A percentile compares a stretch with the other conserved stretches of the same genome.
phyloP scores from a whole-genome alignment of 35 echinoderm and acorn worm genomes.

The Heliocidaris erythrogramma region DNA sequence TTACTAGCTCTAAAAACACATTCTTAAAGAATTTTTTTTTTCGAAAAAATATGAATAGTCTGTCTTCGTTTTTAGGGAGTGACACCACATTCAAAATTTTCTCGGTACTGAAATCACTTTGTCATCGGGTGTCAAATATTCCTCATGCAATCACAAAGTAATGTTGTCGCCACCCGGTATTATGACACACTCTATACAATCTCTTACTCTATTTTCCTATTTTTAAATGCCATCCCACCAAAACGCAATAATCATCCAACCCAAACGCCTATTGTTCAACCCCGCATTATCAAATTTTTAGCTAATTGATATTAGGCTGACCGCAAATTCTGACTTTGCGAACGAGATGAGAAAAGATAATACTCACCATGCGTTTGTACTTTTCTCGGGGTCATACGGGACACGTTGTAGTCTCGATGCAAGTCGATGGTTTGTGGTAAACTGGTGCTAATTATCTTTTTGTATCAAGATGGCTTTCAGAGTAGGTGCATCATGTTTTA shows the following conservation, averaged over 20 bases:
- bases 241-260: constrained; percentile 31
- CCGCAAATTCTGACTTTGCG: not conserved
- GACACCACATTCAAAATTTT: too few species aligned
- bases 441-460: not conserved
- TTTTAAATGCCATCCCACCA: not conserved
- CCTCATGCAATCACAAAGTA: not conserved
- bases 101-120: too few species aligned
- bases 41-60: too few species aligned
- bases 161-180: not conserved
- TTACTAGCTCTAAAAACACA: too few species aligned
- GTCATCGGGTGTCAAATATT: too few species aligned
- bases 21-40: too few species aligned
- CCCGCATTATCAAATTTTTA: constrained; percentile 30
- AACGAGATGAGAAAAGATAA: not conserved
- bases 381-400: not conserved
- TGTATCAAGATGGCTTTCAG: not conserved
- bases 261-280: not conserved
- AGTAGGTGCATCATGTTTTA: not conserved
- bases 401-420: not conserved
- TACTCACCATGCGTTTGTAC: constrained; percentile 24
- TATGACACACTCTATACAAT: not conserved
- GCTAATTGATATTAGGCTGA: constrained; percentile 33
- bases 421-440: not conserved
- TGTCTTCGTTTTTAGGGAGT: too few species aligned
- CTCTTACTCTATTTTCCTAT: not conserved